Percentiles rank a stretch among this genome's conserved stretches.
Conservation (phyloP, 2,113 vertebrate genomes). For the Eulacestoma nigropectus region DNA sequence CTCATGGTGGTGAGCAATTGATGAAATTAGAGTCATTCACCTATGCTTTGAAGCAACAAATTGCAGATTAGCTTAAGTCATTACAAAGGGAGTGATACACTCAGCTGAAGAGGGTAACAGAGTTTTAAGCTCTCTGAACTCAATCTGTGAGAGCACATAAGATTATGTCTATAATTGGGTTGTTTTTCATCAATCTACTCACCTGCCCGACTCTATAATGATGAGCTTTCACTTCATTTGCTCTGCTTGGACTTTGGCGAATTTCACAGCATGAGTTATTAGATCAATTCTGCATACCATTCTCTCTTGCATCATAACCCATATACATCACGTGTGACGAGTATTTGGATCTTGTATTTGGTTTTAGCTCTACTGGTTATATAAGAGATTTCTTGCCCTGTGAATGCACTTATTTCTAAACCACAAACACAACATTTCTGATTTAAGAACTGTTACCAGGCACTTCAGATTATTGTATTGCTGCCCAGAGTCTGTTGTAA, state of each 20-base stretch:
- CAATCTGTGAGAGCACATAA: background rate
- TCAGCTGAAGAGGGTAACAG: background rate
- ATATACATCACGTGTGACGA: rapidly evolving
- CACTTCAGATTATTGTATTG: background rate
- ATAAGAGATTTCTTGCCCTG: background rate
- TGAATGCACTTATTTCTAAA: background rate
- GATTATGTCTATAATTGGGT: background rate
- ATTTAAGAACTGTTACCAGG: background rate
- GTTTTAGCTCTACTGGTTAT: background rate
- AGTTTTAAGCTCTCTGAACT: background rate
- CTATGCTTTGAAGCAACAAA: background rate
- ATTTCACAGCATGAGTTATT: background rate
- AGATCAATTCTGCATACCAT: background rate
- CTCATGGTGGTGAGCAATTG: background rate
- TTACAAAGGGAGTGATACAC: background rate
- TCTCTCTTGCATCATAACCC: background rate
- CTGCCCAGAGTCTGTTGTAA: background rate
- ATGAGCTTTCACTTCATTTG: background rate
- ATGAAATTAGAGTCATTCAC: background rate
- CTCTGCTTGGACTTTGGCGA: background rate
- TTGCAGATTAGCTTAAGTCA: background rate
- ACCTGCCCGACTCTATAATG: background rate
- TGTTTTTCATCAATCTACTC: background rate
- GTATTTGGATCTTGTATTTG: background rate
- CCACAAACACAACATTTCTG: background rate